Evolutionary conservation across 2,888 invertebrate species (phyloP), one percentile per base, ranked within the genome.

Genomic region (Sminthurides aquaticus): DNA sequence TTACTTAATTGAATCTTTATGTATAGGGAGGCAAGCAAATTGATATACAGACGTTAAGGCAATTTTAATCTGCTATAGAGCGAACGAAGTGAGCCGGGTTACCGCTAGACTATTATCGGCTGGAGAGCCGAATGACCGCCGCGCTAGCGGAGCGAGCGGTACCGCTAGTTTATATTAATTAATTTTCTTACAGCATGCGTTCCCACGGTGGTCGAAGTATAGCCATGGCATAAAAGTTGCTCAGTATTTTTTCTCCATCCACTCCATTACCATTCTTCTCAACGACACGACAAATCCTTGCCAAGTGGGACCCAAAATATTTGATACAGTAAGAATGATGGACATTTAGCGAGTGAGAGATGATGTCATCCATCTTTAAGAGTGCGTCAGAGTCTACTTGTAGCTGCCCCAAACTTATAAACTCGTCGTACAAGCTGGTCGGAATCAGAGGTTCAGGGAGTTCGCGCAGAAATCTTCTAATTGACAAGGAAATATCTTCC

Each of bases 381-480:
- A 69, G 43, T 29, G 73, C 73, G 55, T 73, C 73, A 5, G 71
- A 69, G 48, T 73, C 71, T 59, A 71, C 67, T 56, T 67, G 66
- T 1, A 69, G 60, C 52, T 68, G 69, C 24, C 69, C 71, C 28
- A 71, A 66, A 27, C 67, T 84, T 66, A 89, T 81, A 77, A 89
- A 88, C 71, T 81, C 81, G 73, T 86, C 86, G 77, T 89, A 89
- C 82, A 84, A 85, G 76, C 84, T 84, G 43, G 87, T 86, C 26
- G 88, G 89, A 72, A 89, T 86, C 61, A 89, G 81, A 2, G 89
- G 87, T 77, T 89, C 87, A 0, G 87, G 87, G 69, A 89, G 78
- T 76, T 89, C 88, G 57, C 87, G 78, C 52, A 89, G 79, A 77
- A 85, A 89, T 76, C 86, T 86, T 76, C 89, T 88, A 66, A 89